Conservation (phyloP, 2,888 invertebrate genomes). For the Cerceris rybyensis region DNA sequence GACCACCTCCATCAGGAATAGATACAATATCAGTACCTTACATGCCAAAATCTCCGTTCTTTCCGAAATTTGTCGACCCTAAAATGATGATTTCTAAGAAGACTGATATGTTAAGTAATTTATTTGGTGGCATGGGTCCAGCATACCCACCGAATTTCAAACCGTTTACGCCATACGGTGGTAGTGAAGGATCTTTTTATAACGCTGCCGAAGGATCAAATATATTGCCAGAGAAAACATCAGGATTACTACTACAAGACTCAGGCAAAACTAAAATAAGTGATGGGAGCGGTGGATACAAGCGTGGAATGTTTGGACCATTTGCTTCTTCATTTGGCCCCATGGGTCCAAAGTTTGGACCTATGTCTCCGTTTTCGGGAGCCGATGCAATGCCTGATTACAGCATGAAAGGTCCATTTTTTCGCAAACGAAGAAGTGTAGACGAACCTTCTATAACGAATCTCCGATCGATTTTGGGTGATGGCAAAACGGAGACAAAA, state of each 20-base stretch:
- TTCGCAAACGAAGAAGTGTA: conserved; percentile 50
- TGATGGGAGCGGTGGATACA: conserved; percentile 31
- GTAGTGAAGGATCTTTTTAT: conserved; percentile 20
- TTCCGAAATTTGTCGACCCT: conserved; percentile 77
- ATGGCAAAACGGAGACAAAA: conserved; percentile 34
- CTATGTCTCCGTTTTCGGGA: conserved; percentile 33
- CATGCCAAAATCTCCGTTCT: conserved; percentile 71
- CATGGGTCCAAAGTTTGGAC: conserved; percentile 38
- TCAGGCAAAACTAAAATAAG: conserved; percentile 20
- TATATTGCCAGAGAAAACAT: conserved; percentile 11
- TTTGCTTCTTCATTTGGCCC: conserved; percentile 50
- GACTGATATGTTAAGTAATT: conserved; percentile 69
- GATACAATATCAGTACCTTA: conserved; percentile 73
- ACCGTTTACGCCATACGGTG: conserved; percentile 37
- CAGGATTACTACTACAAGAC: not conserved
- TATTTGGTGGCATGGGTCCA: conserved; percentile 72
- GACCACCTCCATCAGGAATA: conserved; percentile 64
- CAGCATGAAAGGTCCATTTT: conserved; percentile 15
- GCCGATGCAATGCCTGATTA: conserved; percentile 31
- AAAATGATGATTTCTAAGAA: conserved; percentile 74
- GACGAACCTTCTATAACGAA: conserved; percentile 18
- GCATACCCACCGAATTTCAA: conserved; percentile 36
- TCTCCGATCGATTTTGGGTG: conserved; percentile 35
- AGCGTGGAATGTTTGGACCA: conserved; percentile 66
- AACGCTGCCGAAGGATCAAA: conserved; percentile 11